Base-by-base conservation (phyloP, 2,888 invertebrate species). In the Neocrepidodera transversa region DNA sequence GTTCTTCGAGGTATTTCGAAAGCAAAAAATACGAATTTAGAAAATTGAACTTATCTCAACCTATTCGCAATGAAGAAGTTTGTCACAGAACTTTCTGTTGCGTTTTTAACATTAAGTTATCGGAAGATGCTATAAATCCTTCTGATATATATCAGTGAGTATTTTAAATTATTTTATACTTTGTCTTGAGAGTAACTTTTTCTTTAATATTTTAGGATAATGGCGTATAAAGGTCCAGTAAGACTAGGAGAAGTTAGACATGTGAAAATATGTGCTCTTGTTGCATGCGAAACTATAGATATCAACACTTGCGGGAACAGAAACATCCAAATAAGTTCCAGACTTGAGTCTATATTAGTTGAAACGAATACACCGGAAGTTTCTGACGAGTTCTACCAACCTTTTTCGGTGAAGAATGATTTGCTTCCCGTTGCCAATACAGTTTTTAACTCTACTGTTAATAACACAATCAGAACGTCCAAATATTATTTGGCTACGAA, bases 121-220 rank as follows among this genome's bases (percentile, higher is more conserved):
- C 59, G 8, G 18, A 26, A 1, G 4, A 35, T 4, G 58, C 51
- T 3, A 49, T 56, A 1, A 69, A 66, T 54, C 18, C 58, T 4
- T 62, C 62, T 5, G 72, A 70, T 48, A 43, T 68, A 16, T 72
- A 68, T 43, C 67, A 70, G 70, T 72, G 65, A 64, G 66, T 64
- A 53, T 13, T 4, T 6, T 30, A n/a, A n/a, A n/a, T n/a, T n/a
- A n/a, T n/a, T n/a, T n/a, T n/a, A n/a, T n/a, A n/a, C n/a, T n/a
- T n/a, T n/a, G n/a, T n/a, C n/a, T n/a, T n/a, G n/a, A n/a, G n/a
- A n/a, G n/a, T n/a, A n/a, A n/a, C n/a, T n/a, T n/a, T n/a, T n/a
- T n/a, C n/a, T n/a, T n/a, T n/a, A n/a, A n/a, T n/a, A n/a, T 32
- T 32, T n/a, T 13, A 32, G 32, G 53, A 17, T 20, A 57, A 63